Evolutionary conservation across 2,797 vertebrate genomes (phyloP).

Genomic region (Anolis apletophallus): DNA sequence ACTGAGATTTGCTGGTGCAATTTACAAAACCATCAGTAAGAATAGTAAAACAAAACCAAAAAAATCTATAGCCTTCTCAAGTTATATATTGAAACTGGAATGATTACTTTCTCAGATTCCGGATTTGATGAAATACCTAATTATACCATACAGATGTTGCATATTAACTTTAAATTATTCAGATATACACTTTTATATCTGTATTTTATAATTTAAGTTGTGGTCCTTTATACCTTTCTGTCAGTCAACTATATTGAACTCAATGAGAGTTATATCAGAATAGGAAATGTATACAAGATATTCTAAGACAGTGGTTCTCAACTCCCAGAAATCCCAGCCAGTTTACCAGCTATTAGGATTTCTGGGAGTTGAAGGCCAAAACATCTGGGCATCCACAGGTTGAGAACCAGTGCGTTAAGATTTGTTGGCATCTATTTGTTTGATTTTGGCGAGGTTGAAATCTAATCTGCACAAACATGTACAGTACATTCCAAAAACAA

Average conservation of each 20-base stretch:
- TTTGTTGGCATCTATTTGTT: not conserved
- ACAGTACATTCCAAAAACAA: not conserved
- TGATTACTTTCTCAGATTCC: not conserved
- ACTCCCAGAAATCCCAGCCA: too few relatives aligned
- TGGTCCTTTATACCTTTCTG: too few relatives aligned
- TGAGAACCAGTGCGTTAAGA: too few relatives aligned
- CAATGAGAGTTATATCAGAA: not conserved
- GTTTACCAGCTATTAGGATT: too few relatives aligned
- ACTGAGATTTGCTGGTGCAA: not conserved
- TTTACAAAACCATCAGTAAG: not conserved
- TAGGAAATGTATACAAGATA: not conserved
- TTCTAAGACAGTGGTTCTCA: too few relatives aligned
- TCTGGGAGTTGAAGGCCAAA: too few relatives aligned
- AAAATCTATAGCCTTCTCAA: not conserved
- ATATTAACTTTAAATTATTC: not conserved
- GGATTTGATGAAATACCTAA: not conserved
- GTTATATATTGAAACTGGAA: not conserved
- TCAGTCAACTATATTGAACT: not conserved
- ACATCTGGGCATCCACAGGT: too few relatives aligned
- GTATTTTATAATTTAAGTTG: not conserved
- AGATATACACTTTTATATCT: not conserved
- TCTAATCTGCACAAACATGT: too few relatives aligned
- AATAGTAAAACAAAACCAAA: not conserved
- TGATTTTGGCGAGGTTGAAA: not conserved
- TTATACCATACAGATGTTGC: not conserved